These are phyloP conservation scores for Syrrhaptes paradoxus DNA, from an alignment of 2,113 vertebrate species.

Conservation along the genomic window DNA sequence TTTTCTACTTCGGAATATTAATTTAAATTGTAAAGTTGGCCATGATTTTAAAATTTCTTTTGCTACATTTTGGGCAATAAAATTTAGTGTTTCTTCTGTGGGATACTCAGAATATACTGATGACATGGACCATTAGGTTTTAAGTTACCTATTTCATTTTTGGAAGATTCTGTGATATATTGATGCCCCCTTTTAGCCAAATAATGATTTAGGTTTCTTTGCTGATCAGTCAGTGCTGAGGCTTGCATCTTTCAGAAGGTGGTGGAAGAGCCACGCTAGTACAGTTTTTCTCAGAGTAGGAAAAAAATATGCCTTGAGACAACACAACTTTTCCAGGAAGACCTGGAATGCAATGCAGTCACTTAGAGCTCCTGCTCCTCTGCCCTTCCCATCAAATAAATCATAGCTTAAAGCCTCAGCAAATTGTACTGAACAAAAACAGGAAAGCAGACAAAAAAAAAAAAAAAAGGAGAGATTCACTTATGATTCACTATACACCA, in stretches of 20 bases:
- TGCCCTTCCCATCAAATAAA: not conserved
- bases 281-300: not conserved
- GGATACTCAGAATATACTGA: not conserved
- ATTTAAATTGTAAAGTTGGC: not conserved
- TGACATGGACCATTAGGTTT: not conserved
- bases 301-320: not conserved
- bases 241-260: not conserved
- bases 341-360: not conserved
- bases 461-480: not conserved
- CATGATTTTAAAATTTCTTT: not conserved
- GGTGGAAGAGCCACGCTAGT: not conserved
- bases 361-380: not conserved
- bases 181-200: not conserved
- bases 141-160: not conserved
- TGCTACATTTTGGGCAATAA: not conserved
- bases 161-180: not conserved
- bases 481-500: not conserved
- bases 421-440: not conserved
- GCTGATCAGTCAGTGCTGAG: not conserved
- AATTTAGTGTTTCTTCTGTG: not conserved
- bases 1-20: not conserved
- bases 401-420: not conserved
- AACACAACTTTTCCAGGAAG: not conserved
- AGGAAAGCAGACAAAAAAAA: not conserved
- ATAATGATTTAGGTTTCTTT: not conserved